Percentiles rank a stretch among this genome's conserved stretches.
Evolutionary conservation across 92 coral and sea anemone genomes (phyloP).

Genomic region (Porites divaricata): DNA sequence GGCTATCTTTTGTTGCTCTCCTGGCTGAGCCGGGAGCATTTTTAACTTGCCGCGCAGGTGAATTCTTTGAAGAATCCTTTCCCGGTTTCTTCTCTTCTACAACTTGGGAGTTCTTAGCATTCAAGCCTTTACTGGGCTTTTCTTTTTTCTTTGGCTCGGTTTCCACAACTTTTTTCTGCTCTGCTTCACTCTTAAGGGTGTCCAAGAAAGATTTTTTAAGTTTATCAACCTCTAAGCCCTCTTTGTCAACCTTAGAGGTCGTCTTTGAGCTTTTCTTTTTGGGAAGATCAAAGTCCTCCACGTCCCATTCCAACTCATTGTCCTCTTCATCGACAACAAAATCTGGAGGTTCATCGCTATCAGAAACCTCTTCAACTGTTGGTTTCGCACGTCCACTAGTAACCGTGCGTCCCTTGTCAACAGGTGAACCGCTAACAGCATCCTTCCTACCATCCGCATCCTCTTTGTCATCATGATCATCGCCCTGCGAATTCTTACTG

Average conservation of each 20-base stretch:
- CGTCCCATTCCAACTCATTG: constrained; percentile 48
- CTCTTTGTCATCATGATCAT: neutral
- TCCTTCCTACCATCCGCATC: neutral
- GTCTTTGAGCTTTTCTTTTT: neutral
- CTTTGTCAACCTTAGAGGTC: constrained; percentile 16
- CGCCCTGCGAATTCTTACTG: neutral
- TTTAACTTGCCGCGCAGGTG: constrained; percentile 4
- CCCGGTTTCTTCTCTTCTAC: constrained; percentile 16
- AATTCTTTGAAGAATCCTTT: neutral
- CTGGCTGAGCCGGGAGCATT: constrained; percentile 17
- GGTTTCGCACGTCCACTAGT: neutral
- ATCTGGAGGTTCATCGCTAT: constrained; percentile 6
- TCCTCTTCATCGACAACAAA: constrained; percentile 38
- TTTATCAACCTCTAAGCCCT: constrained; percentile 21
- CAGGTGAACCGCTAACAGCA: neutral
- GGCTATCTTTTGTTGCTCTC: constrained; percentile 12
- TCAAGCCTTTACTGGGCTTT: neutral
- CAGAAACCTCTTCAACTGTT: neutral
- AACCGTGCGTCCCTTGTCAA: neutral
- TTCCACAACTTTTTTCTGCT: constrained; percentile 12
- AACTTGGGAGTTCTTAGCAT: neutral
- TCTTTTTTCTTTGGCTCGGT: constrained; percentile 24
- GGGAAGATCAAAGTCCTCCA: constrained; percentile 49
- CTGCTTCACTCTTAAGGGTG: constrained; percentile 35
- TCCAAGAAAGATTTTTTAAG: constrained; percentile 40